Percentiles rank a stretch among this genome's conserved stretches.
Evolutionary conservation across 2,888 invertebrate genomes (phyloP).

Genomic region (Hartigia nigra): DNA sequence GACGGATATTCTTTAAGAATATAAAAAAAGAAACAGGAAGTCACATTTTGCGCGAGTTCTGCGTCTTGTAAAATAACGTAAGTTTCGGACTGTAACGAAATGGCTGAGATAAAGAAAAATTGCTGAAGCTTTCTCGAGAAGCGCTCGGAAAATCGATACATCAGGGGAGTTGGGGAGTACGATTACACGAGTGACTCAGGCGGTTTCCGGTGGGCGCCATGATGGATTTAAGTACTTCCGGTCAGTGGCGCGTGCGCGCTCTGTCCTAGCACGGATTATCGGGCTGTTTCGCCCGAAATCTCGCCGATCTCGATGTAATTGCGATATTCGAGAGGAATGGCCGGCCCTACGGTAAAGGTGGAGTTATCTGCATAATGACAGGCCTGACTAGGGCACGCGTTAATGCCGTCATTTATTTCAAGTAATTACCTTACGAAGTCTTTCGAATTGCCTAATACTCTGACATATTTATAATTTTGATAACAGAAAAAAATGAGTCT

Average conservation of each 20-base stretch:
- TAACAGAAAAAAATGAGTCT: neutral
- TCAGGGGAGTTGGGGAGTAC: conserved; percentile 46
- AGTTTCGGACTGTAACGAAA: neutral
- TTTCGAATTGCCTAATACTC: neutral
- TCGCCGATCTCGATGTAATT: conserved; percentile 27
- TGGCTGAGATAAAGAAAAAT: neutral
- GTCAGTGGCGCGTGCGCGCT: conserved; percentile 54
- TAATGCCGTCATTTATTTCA: conserved; percentile 40
- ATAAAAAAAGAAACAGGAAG: neutral
- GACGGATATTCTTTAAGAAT: neutral
- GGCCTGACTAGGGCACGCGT: conserved; percentile 36
- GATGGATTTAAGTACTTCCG: conserved; percentile 62
- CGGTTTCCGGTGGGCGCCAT: conserved; percentile 61
- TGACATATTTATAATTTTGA: neutral
- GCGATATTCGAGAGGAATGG: conserved; percentile 24
- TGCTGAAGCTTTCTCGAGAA: conserved; percentile 6
- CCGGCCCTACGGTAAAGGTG: neutral
- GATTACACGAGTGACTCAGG: conserved; percentile 61
- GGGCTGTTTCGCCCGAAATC: conserved; percentile 25
- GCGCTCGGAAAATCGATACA: conserved; percentile 43
- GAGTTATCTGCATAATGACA: conserved; percentile 45
- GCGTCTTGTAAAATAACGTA: neutral
- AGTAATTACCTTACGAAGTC: conserved; percentile 32
- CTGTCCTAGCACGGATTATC: conserved; percentile 43
- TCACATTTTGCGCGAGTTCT: neutral